Conservation (phyloP, 2,797 vertebrate genomes). For the Graptemys geographica region DNA sequence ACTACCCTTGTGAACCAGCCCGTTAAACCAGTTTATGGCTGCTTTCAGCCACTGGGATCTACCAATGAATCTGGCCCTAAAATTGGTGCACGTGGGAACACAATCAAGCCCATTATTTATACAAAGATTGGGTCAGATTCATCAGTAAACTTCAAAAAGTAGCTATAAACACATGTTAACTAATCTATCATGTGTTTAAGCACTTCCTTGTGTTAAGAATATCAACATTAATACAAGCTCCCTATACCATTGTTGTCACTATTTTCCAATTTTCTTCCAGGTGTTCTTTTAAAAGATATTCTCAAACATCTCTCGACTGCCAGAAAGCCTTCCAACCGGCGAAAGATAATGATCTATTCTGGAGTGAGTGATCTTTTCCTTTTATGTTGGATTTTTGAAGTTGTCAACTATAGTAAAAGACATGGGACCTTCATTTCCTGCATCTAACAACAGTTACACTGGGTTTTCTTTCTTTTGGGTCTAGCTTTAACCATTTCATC, state of each 20-base stretch:
- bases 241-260: neutral
- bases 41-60: neutral
- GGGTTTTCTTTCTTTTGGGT: neutral
- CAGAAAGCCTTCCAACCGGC: constrained; percentile 75
- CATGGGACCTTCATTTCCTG: neutral
- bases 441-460: neutral
- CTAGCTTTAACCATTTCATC: neutral
- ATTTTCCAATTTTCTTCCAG: constrained; percentile 76
- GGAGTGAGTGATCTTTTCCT: constrained; percentile 81
- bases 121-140: neutral
- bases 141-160: neutral
- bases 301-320: constrained; percentile 84
- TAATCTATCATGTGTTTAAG: neutral
- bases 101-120: neutral
- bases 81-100: neutral
- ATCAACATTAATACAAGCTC: neutral
- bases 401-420: constrained; percentile 9
- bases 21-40: neutral
- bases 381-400: neutral
- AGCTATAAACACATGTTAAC: neutral
- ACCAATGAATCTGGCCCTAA: neutral
- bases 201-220: neutral
- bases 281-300: constrained; percentile 85
- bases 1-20: neutral
- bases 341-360: constrained; percentile 88